These are phyloP conservation scores for Monochamus saltuarius DNA, from an alignment of 1,140 invertebrate genomes.

Conservation along the genomic window DNA sequence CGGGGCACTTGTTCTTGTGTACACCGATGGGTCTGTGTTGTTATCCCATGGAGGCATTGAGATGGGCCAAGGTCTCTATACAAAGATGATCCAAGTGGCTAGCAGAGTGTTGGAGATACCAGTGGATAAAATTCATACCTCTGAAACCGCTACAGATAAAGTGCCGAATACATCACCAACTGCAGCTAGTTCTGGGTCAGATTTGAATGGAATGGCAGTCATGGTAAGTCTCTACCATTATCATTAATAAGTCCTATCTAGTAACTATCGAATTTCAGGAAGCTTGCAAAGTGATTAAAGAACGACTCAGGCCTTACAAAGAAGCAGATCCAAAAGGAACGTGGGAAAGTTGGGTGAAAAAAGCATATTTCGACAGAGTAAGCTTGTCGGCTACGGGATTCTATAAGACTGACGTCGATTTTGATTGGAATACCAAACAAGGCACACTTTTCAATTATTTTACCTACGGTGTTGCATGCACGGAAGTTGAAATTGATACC, in stretches of 20 bases:
- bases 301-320: slow-evolving; percentile 76
- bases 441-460: slow-evolving; percentile 79
- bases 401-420: slow-evolving; percentile 76
- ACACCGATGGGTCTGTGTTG: slow-evolving; percentile 89
- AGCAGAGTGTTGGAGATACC: slow-evolving; percentile 74
- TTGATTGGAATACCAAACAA: slow-evolving; percentile 69
- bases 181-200: slow-evolving; percentile 87
- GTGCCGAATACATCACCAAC: slow-evolving; percentile 93
- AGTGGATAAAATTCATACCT: slow-evolving; percentile 78
- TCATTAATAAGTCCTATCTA: background rate
- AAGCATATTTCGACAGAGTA: slow-evolving; percentile 79
- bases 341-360: slow-evolving; percentile 84
- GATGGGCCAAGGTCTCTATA: slow-evolving; percentile 96
- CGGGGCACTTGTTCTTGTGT: slow-evolving; percentile 86
- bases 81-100: slow-evolving; percentile 91
- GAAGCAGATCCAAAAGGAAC: slow-evolving; percentile 73
- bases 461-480: slow-evolving; percentile 76
- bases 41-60: slow-evolving; percentile 90
- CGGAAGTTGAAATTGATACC: slow-evolving; percentile 86
- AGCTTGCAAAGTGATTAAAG: slow-evolving; percentile 77
- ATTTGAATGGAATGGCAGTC: slow-evolving; percentile 94
- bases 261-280: slow-evolving; percentile 55
- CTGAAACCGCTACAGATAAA: slow-evolving; percentile 89
- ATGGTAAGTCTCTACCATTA: slow-evolving; percentile 58
- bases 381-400: slow-evolving; percentile 86